These are phyloP conservation scores for Gopherus evgoodei DNA, from an alignment of 2,113 vertebrate species.

Conservation along the genomic window DNA sequence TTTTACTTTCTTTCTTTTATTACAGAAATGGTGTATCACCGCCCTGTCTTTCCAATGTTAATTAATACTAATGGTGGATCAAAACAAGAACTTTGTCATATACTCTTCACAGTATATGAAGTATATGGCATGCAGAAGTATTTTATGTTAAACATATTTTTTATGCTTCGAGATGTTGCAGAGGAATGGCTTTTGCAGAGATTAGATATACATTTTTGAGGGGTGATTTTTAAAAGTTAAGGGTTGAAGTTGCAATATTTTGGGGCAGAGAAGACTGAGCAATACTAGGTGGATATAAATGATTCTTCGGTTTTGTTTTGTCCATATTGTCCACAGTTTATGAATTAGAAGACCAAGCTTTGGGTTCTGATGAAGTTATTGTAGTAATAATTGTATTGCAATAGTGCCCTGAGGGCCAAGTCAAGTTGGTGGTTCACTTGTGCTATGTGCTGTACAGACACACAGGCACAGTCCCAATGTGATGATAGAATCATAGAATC, in stretches of 20 bases:
- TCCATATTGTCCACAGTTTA: too few relatives aligned
- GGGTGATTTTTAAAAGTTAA: neutral
- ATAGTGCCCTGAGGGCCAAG: too few relatives aligned
- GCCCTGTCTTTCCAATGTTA: neutral
- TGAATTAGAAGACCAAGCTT: too few relatives aligned
- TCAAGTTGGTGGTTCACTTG: too few relatives aligned
- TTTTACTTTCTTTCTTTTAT: slow-evolving; percentile 19
- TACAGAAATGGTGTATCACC: neutral
- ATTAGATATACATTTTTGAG: neutral
- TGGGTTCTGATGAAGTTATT: too few relatives aligned
- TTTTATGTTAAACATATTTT: neutral
- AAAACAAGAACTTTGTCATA: too few relatives aligned
- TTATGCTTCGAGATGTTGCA: neutral
- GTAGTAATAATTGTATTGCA: too few relatives aligned
- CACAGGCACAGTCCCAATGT: too few relatives aligned
- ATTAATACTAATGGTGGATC: too few relatives aligned
- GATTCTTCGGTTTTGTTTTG: slow-evolving; percentile 7
- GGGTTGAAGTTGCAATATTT: slow-evolving; percentile 38
- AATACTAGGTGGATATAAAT: slow-evolving; percentile 68
- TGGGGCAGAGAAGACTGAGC: slow-evolving; percentile 26
- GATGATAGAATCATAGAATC: too few relatives aligned
- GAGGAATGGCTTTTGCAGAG: too few relatives aligned
- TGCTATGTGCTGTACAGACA: too few relatives aligned
- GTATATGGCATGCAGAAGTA: neutral
- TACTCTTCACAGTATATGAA: neutral